Conservation (phyloP, 2,888 invertebrate genomes). For the Aproaerema taeniolella region DNA sequence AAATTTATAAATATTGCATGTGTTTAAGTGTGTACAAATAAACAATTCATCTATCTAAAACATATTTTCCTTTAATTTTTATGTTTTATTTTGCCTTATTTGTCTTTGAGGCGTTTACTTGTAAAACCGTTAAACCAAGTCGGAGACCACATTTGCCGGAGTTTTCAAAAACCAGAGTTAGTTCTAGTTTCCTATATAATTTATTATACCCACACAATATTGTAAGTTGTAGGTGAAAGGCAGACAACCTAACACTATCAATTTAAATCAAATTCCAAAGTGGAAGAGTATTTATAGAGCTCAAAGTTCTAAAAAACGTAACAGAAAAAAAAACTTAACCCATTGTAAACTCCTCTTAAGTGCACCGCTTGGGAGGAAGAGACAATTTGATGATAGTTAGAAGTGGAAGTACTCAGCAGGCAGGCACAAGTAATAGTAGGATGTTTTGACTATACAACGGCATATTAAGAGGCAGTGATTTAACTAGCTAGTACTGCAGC, state of each 20-base stretch:
- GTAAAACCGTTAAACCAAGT: too few relatives aligned
- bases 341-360: slow-evolving; percentile 22
- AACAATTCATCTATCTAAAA: neutral
- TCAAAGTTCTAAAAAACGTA: neutral
- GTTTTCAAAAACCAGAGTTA: too few relatives aligned
- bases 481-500: too few relatives aligned
- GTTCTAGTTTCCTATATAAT: neutral
- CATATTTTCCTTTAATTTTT: too few relatives aligned
- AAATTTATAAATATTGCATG: neutral
- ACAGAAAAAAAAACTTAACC: neutral
- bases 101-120: too few relatives aligned
- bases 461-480: too few relatives aligned
- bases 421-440: slow-evolving; percentile 43
- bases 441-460: slow-evolving; percentile 73
- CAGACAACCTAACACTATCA: neutral
- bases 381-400: slow-evolving; percentile 55
- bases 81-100: too few relatives aligned
- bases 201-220: neutral
- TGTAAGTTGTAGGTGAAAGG: neutral
- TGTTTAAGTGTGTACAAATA: too few relatives aligned
- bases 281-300: neutral
- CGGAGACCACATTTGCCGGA: too few relatives aligned
- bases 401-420: slow-evolving; percentile 59
- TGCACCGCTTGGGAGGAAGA: slow-evolving; percentile 53
- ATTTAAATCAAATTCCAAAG: neutral